A percentile compares a stretch with the other conserved stretches of the same genome.
Conservation (phyloP, 2,113 vertebrate genomes). For the Regulus satrapa region DNA sequence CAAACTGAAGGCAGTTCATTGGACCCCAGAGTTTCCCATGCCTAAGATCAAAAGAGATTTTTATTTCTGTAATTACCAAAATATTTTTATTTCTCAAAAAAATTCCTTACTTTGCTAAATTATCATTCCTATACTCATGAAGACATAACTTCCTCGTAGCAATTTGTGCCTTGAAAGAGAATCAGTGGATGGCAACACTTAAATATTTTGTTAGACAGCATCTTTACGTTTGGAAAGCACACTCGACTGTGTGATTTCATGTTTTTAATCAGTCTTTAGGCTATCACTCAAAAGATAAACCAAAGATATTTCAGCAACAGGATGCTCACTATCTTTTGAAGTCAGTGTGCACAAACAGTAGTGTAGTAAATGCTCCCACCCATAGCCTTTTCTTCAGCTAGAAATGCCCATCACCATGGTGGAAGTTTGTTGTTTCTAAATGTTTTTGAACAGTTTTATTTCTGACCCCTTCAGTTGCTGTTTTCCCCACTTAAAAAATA, state of each 20-base stretch:
- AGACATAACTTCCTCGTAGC: background rate
- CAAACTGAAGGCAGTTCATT: background rate
- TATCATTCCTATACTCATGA: background rate
- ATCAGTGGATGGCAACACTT: background rate
- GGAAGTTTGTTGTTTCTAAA: fast-evolving
- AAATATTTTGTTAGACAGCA: background rate
- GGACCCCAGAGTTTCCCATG: background rate
- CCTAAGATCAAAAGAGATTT: background rate
- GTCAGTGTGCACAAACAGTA: background rate
- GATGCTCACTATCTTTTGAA: background rate
- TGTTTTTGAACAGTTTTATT: background rate
- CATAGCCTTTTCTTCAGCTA: background rate
- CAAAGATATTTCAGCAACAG: background rate
- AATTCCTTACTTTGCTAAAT: background rate
- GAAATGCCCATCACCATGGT: background rate
- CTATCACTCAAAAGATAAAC: background rate
- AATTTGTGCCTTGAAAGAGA: background rate
- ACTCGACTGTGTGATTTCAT: background rate
- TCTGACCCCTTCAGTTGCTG: background rate
- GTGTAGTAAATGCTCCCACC: background rate
- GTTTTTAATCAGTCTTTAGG: background rate
- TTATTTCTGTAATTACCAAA: background rate
- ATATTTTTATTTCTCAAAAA: background rate
- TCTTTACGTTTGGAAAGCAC: background rate
- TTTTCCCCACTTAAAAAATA: background rate